phyloP scores from a whole-genome alignment of 2,888 invertebrate genomes.

The Strigamia maritima region DNA sequence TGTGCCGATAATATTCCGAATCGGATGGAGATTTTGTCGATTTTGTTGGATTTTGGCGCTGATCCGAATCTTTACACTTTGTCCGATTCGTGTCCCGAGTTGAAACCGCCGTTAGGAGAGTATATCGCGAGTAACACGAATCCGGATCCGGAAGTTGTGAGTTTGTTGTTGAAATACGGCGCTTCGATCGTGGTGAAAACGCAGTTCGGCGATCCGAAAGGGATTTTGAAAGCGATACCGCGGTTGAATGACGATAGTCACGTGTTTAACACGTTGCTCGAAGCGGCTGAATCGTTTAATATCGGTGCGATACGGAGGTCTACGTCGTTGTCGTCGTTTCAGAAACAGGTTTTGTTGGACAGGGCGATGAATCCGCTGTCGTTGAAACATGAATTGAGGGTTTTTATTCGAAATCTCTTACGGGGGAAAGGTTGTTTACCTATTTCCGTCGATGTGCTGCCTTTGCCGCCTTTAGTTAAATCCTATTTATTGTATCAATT shows the following conservation, averaged over 20 bases:
- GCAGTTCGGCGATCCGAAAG: constrained; percentile 77
- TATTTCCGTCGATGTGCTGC: constrained; percentile 60
- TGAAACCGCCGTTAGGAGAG: constrained; percentile 76
- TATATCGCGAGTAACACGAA: constrained; percentile 73
- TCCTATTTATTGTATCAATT: constrained; percentile 68
- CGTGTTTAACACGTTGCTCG: constrained; percentile 63
- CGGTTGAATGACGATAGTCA: constrained; percentile 60
- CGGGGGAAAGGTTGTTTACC: constrained; percentile 58
- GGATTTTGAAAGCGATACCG: constrained; percentile 73
- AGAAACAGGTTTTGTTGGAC: constrained; percentile 64
- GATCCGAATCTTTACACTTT: constrained; percentile 64
- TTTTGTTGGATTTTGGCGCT: constrained; percentile 54
- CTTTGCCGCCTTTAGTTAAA: constrained; percentile 64
- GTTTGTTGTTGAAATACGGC: constrained; percentile 69
- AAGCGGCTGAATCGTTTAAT: constrained; percentile 74
- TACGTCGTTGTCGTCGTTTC: constrained; percentile 62
- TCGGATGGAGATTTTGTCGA: constrained; percentile 52
- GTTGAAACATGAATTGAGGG: constrained; percentile 64
- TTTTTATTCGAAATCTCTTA: constrained; percentile 60
- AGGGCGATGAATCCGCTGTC: constrained; percentile 66
- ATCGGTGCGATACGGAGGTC: constrained; percentile 74
- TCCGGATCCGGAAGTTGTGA: constrained; percentile 65
- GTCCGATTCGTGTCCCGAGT: constrained; percentile 66
- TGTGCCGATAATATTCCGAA: constrained; percentile 75
- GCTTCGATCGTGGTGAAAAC: constrained; percentile 78